Percentiles rank a stretch among this genome's conserved stretches.
phyloP scores from a whole-genome alignment of 1,140 invertebrate species.

The Elymnias hypermnestra region DNA sequence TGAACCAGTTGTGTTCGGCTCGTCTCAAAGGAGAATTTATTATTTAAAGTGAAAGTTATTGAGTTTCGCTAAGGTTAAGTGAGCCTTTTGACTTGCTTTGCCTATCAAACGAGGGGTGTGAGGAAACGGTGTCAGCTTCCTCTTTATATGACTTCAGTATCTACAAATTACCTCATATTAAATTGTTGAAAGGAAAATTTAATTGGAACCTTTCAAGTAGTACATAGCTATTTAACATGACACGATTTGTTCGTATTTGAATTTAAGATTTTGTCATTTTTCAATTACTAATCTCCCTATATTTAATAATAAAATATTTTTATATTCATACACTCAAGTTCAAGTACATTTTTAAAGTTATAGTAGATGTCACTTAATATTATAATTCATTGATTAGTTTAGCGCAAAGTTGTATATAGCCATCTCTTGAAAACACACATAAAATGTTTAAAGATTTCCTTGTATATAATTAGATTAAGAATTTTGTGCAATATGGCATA shows the following conservation, averaged over 20 bases:
- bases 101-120: conserved; percentile 42
- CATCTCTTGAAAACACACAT: too few relatives aligned
- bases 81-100: conserved; percentile 62
- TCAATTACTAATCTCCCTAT: too few relatives aligned
- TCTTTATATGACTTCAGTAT: conserved; percentile 47
- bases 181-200: conserved; percentile 21
- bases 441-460: too few relatives aligned
- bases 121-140: conserved; percentile 48
- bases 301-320: too few relatives aligned
- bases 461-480: too few relatives aligned
- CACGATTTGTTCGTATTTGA: not conserved
- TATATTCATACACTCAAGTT: too few relatives aligned
- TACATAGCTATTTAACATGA: not conserved
- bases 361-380: too few relatives aligned
- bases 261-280: not conserved
- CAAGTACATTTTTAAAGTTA: too few relatives aligned
- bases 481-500: too few relatives aligned
- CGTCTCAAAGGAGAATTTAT: conserved; percentile 67
- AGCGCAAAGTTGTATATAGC: too few relatives aligned
- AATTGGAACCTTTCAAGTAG: conserved; percentile 24
- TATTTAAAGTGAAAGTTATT: conserved; percentile 73
- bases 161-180: conserved; percentile 45
- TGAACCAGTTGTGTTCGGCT: conserved; percentile 48
- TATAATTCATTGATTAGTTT: too few relatives aligned
- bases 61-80: conserved; percentile 72